These are phyloP conservation scores for Atherinomorus stipes DNA, from an alignment of 2,113 vertebrate genomes.

Conservation along the genomic window DNA sequence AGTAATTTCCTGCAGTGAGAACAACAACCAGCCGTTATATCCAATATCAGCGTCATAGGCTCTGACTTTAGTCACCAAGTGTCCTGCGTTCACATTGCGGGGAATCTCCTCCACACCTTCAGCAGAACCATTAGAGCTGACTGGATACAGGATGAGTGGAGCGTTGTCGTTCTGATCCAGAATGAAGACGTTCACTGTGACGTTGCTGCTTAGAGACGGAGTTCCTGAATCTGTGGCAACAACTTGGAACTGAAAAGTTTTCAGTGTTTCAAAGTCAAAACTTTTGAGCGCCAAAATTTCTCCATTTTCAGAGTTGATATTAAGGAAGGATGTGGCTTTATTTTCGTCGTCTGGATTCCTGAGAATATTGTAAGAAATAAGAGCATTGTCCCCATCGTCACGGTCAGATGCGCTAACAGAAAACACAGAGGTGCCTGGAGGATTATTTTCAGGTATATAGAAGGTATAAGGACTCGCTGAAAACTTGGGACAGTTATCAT, in stretches of 20 bases:
- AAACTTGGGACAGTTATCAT: slow-evolving; percentile 76
- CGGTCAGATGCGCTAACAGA: slow-evolving; percentile 52
- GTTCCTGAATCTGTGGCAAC: slow-evolving; percentile 38
- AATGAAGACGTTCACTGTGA: too few relatives aligned
- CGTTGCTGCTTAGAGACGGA: too few relatives aligned
- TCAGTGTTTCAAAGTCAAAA: slow-evolving; percentile 71
- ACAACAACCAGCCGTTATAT: too few relatives aligned
- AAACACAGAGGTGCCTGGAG: slow-evolving; percentile 56
- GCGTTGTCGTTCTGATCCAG: too few relatives aligned
- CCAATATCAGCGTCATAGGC: too few relatives aligned
- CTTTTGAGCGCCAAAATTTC: slow-evolving; percentile 53
- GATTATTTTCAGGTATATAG: slow-evolving; percentile 73
- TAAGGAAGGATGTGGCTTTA: slow-evolving; percentile 64
- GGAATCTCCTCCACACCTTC: too few relatives aligned
- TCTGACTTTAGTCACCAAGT: too few relatives aligned
- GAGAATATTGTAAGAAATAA: slow-evolving; percentile 62
- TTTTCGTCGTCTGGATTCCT: slow-evolving; percentile 31
- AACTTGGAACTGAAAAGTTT: slow-evolving; percentile 67
- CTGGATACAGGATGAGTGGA: too few relatives aligned
- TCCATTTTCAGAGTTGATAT: slow-evolving; percentile 64
- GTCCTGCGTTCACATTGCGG: too few relatives aligned
- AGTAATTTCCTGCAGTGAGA: too few relatives aligned
- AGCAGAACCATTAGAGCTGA: too few relatives aligned
- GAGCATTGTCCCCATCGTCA: slow-evolving; percentile 65
- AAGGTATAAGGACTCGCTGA: slow-evolving; percentile 46